Evolutionary conservation across 1,140 invertebrate species (phyloP), one percentile per base, ranked within the genome.

Genomic region (Goniozus legneri): DNA sequence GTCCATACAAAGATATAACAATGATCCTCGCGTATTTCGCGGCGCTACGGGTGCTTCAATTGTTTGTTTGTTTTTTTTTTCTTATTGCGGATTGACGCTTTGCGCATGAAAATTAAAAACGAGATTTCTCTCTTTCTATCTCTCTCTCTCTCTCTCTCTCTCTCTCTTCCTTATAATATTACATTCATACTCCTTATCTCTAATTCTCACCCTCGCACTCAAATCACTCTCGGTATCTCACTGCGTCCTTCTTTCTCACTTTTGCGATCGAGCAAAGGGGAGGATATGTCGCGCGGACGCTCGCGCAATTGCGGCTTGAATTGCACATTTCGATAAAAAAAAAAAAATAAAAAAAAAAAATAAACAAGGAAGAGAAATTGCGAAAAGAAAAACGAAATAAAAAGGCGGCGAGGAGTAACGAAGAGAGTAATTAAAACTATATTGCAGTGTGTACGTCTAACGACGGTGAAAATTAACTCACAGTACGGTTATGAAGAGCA

Each of bases 1-100:
- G 54, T 64, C 49, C 56, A 61, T 64, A 61, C 59, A 64, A 61
- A 64, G 54, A 52, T 54, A 64, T 64, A 64, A 64, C 59, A 64
- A 62, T 60, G 50, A 57, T 56, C 48, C 46, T 50, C 45, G 52
- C 47, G 51, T 52, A 55, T 19, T 30, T 13, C 43, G 39, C 36
- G 44, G 18, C 31, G 20, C 27, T 52, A 52, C 50, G 39, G 44
- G 50, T 53, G 51, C 47, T 50, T 50, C 50, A n/a, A n/a, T n/a
- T n/a, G n/a, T n/a, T n/a, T n/a, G n/a, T n/a, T n/a, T n/a, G n/a
- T n/a, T n/a, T n/a, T n/a, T n/a, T n/a, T n/a, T n/a, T n/a, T 39
- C 38, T 53, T 53, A 53, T 53, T 53, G 51, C 51, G 31, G 47
- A 19, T 50, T 53, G 50, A 49, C 44, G 53, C 51, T 56, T 52